Percentiles rank a stretch among this genome's conserved stretches.
Conservation (phyloP, 2,113 vertebrate genomes). For the Anthoscopus minutus region DNA sequence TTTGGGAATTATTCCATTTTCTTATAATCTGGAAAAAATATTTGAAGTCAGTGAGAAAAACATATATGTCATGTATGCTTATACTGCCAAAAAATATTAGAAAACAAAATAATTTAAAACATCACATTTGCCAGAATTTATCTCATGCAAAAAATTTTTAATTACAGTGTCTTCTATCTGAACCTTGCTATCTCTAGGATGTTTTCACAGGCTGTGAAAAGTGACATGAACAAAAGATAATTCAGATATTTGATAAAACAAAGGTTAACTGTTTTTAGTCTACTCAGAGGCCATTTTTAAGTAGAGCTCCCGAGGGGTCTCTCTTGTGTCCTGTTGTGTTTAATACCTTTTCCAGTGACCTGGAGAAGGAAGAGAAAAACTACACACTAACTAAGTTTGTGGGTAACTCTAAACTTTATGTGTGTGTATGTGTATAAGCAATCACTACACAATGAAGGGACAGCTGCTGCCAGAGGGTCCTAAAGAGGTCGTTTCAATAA, state of each 20-base stretch:
- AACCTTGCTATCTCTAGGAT: neutral
- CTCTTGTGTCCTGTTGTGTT: rapidly evolving
- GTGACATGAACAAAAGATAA: neutral
- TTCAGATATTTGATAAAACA: neutral
- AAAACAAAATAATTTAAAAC: neutral
- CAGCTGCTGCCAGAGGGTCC: neutral
- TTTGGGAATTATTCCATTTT: neutral
- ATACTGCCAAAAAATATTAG: neutral
- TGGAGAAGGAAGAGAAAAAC: neutral
- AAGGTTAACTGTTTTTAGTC: neutral
- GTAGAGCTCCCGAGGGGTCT: neutral
- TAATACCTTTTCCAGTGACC: neutral
- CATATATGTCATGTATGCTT: neutral
- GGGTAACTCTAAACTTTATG: neutral
- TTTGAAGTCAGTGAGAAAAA: neutral
- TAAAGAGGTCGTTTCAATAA: neutral
- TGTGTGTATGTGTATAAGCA: neutral
- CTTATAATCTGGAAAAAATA: neutral
- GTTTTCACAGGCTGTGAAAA: neutral
- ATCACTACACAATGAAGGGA: neutral
- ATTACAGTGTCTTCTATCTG: neutral
- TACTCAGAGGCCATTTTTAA: neutral
- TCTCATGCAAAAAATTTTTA: neutral
- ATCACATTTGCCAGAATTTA: neutral
- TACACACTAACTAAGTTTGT: neutral